A percentile compares a stretch with the other conserved stretches of the same genome.
These are phyloP conservation scores for Eudyptes chrysolophus DNA, from an alignment of 2,113 vertebrate genomes.

Conservation along the genomic window DNA sequence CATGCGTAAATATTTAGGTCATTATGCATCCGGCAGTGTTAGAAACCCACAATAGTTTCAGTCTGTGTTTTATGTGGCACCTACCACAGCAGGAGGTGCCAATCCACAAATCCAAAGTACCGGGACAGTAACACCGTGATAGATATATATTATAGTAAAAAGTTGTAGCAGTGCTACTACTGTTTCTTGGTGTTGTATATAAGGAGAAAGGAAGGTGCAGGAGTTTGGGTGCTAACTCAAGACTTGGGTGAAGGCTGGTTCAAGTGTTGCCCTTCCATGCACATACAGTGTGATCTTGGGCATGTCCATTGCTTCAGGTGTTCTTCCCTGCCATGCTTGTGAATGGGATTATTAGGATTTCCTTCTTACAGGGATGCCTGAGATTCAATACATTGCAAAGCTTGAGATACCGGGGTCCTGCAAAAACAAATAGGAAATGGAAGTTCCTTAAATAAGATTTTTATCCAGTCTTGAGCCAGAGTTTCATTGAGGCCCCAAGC, in stretches of 20 bases:
- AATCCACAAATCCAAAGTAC: neutral
- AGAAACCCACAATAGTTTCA: neutral
- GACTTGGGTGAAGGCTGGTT: neutral
- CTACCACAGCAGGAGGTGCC: rapidly evolving
- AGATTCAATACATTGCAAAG: neutral
- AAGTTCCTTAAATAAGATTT: neutral
- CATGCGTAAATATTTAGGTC: neutral
- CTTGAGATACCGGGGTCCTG: neutral
- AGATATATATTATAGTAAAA: neutral
- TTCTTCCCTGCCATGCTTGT: neutral
- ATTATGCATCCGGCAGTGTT: neutral
- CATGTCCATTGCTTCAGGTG: neutral
- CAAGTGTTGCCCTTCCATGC: neutral
- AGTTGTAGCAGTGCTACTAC: neutral
- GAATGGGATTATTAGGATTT: neutral
- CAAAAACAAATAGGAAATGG: neutral
- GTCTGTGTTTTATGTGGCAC: neutral
- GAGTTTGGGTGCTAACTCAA: neutral
- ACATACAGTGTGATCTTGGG: neutral
- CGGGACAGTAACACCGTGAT: neutral
- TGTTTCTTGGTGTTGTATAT: neutral
- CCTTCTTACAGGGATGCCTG: neutral
- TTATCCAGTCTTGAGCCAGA: neutral
- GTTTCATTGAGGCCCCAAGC: neutral
- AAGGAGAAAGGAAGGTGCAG: neutral